Conservation (phyloP, 2,113 vertebrate genomes). For the Paratilapia polleni region DNA sequence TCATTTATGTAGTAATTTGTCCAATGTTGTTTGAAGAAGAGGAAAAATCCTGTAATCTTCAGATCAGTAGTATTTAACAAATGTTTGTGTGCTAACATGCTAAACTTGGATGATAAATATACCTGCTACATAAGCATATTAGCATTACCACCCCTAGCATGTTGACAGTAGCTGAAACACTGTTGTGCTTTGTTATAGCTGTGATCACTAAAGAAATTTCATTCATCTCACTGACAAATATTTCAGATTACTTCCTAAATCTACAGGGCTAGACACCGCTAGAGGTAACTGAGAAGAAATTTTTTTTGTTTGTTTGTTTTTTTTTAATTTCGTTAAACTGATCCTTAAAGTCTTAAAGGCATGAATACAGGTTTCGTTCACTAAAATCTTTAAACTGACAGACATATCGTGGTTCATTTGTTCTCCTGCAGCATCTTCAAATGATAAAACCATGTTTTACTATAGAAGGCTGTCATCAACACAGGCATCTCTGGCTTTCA, state of each 20-base stretch:
- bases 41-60: not conserved
- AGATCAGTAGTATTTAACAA: not conserved
- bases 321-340: not conserved
- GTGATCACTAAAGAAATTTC: too few relatives aligned
- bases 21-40: not conserved
- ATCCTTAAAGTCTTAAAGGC: not conserved
- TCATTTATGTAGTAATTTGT: not conserved
- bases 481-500: constrained; percentile 63
- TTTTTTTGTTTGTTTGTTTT: not conserved
- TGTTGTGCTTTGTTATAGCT: not conserved
- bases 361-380: too few relatives aligned
- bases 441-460: not conserved
- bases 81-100: not conserved
- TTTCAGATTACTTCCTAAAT: not conserved
- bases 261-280: not conserved
- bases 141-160: not conserved
- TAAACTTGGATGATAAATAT: not conserved
- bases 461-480: constrained; percentile 29
- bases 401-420: not conserved
- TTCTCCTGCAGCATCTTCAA: not conserved
- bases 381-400: not conserved
- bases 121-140: not conserved
- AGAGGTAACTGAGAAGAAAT: not conserved
- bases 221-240: too few relatives aligned
- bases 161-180: not conserved